phyloP scores from a whole-genome alignment of 2,113 vertebrate species.

The Hemicordylus capensis region DNA sequence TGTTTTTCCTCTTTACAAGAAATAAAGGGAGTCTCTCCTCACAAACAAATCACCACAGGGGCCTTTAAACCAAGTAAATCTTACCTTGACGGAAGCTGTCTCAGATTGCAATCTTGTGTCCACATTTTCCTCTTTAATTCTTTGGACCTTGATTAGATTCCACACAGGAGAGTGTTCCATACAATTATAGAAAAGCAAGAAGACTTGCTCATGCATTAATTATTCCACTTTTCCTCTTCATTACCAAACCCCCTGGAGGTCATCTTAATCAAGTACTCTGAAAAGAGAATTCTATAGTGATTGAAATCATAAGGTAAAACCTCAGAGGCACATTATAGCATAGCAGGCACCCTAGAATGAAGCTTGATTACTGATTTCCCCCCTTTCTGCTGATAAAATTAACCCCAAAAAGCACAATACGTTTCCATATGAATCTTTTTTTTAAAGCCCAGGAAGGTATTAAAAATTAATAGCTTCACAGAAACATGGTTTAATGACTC shows the following conservation, averaged over 20 bases:
- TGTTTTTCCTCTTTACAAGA: not conserved
- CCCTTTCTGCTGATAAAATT: not conserved
- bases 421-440: not conserved
- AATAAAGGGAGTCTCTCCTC: not conserved
- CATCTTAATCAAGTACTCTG: not conserved
- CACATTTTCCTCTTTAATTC: not conserved
- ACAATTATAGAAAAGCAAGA: not conserved
- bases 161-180: not conserved
- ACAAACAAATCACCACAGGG: not conserved
- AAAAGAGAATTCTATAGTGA: not conserved
- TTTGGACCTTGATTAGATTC: not conserved
- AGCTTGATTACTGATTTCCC: not conserved
- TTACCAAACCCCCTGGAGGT: constrained; percentile 1
- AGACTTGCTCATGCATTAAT: constrained; percentile 9
- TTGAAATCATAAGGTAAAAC: not conserved
- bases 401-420: not conserved
- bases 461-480: not conserved
- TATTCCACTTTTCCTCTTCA: constrained; percentile 6
- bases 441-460: not conserved
- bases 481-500: not conserved
- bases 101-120: not conserved
- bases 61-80: not conserved
- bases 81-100: not conserved
- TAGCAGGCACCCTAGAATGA: not conserved
- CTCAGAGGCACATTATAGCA: not conserved